A percentile compares a stretch with the other conserved stretches of the same genome.
Evolutionary conservation across 30 jellyfish, hydroid and myxozoan genomes (phyloP).

Genomic region (Cassiopea andromeda): DNA sequence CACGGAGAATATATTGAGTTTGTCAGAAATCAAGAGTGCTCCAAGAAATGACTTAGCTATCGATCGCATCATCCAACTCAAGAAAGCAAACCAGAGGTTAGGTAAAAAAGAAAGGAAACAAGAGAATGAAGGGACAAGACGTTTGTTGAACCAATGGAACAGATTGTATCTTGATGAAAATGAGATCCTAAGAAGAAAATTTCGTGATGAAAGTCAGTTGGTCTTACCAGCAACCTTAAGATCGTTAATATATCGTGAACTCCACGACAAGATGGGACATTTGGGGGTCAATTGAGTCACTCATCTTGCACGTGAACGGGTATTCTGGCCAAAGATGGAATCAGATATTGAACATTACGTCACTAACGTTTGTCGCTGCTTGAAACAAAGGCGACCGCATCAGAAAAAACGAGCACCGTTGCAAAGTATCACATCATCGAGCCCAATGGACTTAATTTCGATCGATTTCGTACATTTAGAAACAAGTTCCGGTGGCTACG

Average conservation of each 20-base stretch:
- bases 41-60: neutral
- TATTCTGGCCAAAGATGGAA: slow-evolving; percentile 71
- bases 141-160: slow-evolving; percentile 24
- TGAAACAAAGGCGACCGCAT: slow-evolving; percentile 41
- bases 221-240: slow-evolving; percentile 10
- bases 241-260: slow-evolving; percentile 20
- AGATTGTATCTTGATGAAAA: slow-evolving; percentile 28
- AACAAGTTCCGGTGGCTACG: slow-evolving; percentile 27
- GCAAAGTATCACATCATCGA: slow-evolving; percentile 41
- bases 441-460: neutral
- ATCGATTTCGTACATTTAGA: too few species aligned
- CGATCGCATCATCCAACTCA: neutral
- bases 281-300: slow-evolving; percentile 53
- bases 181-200: slow-evolving; percentile 21
- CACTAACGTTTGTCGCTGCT: slow-evolving; percentile 35
- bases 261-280: slow-evolving; percentile 73
- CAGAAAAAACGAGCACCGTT: slow-evolving; percentile 43
- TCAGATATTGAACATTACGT: slow-evolving; percentile 45
- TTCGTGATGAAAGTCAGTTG: neutral
- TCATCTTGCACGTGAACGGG: slow-evolving; percentile 55
- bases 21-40: neutral
- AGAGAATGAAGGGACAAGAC: slow-evolving; percentile 13
- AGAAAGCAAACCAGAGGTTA: neutral
- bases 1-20: neutral
- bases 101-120: slow-evolving; percentile 4